Base-by-base conservation (phyloP, 2,113 vertebrate species). In the Aldabrachelys gigantea region DNA sequence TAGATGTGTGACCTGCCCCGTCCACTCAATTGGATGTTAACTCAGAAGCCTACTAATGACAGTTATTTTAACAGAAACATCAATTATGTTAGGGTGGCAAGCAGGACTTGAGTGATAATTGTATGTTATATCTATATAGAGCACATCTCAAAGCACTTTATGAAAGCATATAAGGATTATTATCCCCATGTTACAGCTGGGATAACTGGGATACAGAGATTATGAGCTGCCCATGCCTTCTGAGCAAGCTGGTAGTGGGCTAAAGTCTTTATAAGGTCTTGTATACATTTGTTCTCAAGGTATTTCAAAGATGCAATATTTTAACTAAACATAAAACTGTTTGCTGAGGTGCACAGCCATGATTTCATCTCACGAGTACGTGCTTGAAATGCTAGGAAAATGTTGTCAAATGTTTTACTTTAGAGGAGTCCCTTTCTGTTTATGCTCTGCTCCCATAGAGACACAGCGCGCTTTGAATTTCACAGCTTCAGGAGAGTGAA, bases 81-180 rank as follows among this genome's bases (percentile, higher is more conserved):
- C 31, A 27, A 0, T 1, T 4, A 52, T 1, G 0, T 41, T 29
- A 6, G 57, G 47, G 31, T 22, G 47, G 1, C 3, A 1, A 2
- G 7, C 1, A 12, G 78, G 75, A 52, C 3, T 1, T 0, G 13
- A 82, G 29, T 0, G 1, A 31, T 27, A 31, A 24, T 8, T 3
- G 2, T 14, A 0, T 1, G 8, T 21, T 13, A 13, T 25, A 65
- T 81, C 59, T 14, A 57, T 22, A 25, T 80, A 52, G 19, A 5
- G 31, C 29, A 35, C 31, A 5, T 31, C 5, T 13, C 52, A 5
- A 31, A 1, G 0, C 88, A 5, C n/a, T 80, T 53, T 49, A 12
- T 6, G 0, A 0, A 3, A 47, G 2, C 14, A 25, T 0, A 1
- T 49, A 17, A 44, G 72, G 72, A 44, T 44, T 41, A 14, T 47